Base-by-base conservation (phyloP, 1,140 invertebrate genomes). In the Elymnias hypermnestra region DNA sequence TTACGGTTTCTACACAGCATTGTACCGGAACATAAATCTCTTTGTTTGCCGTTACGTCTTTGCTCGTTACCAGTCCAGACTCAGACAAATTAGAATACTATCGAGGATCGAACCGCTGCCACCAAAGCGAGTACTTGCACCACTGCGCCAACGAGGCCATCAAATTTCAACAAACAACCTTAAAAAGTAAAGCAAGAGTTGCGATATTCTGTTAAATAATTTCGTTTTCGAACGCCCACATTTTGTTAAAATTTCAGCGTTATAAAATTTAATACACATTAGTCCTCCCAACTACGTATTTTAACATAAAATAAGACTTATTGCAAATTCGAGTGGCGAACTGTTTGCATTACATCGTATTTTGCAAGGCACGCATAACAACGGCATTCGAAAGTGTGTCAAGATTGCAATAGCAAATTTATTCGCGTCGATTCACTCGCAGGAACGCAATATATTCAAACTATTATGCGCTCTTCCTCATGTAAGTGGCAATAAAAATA, bases 301-400 rank as follows among this genome's bases (percentile, higher is more conserved):
- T 43, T 43, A 37, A 39, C 40, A 31, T 28, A 38, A 44, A 51
- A 39, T 33, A 26, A 44, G 25, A 53, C 55, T 46, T 57, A 49
- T 57, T 47, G 47, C 41, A 41, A 45, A 43, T 50, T 56, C 45
- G 41, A 48, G 43, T 61, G 48, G 41, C 37, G 38, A 47, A 43
- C 48, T 47, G 60, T 61, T 58, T 53, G 57, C 52, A 63, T 74
- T 78, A 68, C 73, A 65, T 72, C 50, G 74, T 61, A 68, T 82
- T 77, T 79, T 78, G 75, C 74, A 84, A 84, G 66, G 59, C 63
- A 74, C 70, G 74, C 76, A 78, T 82, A 79, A 79, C 72, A 76
- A 74, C 79, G 69, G 63, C 63, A 67, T 78, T 83, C 61, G 81
- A 84, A 84, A 84, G 78, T 83, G 72, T 84, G 81, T 83, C 81